Conservation (phyloP, 2,888 invertebrate species). For the Apodemia hepburni region DNA sequence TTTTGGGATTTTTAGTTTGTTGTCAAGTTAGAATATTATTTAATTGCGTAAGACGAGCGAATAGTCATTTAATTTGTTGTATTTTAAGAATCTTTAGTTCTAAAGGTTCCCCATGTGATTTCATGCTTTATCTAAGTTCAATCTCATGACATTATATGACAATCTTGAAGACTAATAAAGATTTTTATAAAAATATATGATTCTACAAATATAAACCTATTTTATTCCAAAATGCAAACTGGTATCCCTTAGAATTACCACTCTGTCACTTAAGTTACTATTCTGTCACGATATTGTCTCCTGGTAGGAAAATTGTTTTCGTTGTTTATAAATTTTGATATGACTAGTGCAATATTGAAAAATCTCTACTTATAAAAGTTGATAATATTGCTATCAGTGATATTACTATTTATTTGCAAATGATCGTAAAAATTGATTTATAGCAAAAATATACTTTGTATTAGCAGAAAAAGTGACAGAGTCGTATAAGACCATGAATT, state of each 20-base stretch:
- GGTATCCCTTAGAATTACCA: conserved; percentile 19
- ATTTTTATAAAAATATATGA: neutral
- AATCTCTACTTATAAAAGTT: conserved; percentile 20
- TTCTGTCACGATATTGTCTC: conserved; percentile 27
- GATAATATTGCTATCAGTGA: conserved; percentile 24
- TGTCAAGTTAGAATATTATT: neutral
- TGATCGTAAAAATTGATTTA: conserved; percentile 17
- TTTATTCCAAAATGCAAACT: conserved; percentile 20
- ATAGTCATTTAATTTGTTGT: neutral
- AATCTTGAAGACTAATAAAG: neutral
- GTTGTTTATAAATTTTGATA: too few relatives aligned
- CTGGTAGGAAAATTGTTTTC: conserved; percentile 7
- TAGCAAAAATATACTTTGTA: too few relatives aligned
- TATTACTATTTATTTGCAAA: conserved; percentile 23
- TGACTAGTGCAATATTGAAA: conserved; percentile 1
- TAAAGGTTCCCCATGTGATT: neutral
- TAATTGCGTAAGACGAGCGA: neutral
- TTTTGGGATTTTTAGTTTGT: neutral
- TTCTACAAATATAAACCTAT: neutral
- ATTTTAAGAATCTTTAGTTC: too few relatives aligned
- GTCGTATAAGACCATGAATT: neutral
- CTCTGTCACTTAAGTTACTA: conserved; percentile 23
- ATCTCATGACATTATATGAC: neutral
- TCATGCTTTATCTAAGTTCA: neutral
- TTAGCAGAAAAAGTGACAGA: conserved; percentile 18